A percentile compares a stretch with the other conserved stretches of the same genome.
Evolutionary conservation across 1,140 invertebrate genomes (phyloP).

Genomic region (Hormaphis cornu): DNA sequence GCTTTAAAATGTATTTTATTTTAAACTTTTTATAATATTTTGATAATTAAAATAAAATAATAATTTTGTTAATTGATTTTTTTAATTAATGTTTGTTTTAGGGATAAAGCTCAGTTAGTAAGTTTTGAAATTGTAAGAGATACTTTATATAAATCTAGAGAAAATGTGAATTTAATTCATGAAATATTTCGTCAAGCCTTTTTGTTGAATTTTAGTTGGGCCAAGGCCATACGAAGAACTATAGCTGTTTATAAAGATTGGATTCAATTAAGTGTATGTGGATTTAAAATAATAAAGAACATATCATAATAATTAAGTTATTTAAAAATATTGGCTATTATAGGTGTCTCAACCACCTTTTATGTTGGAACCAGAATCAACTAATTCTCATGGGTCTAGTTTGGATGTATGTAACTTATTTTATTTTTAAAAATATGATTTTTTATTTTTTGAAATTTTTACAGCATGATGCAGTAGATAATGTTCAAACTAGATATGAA

Average conservation of each 20-base stretch:
- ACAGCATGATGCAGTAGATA: neutral
- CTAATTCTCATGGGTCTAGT: conserved; percentile 37
- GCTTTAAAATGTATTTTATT: too few species aligned
- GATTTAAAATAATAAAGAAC: neutral
- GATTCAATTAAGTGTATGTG: conserved; percentile 76
- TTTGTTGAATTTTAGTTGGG: conserved; percentile 77
- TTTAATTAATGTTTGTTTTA: neutral
- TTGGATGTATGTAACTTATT: neutral
- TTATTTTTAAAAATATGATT: neutral
- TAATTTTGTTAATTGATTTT: too few species aligned
- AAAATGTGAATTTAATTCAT: conserved; percentile 91
- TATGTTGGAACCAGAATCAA: conserved; percentile 69
- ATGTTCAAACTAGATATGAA: neutral
- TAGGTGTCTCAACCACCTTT: conserved; percentile 67
- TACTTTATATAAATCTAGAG: conserved; percentile 76
- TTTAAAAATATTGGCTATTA: neutral
- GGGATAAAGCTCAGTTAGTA: conserved; percentile 12
- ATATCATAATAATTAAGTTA: neutral
- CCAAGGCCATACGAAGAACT: conserved; percentile 75
- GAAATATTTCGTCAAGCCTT: conserved; percentile 91
- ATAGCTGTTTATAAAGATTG: conserved; percentile 93
- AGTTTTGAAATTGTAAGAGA: conserved; percentile 59
- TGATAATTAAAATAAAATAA: too few species aligned
- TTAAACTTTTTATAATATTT: too few species aligned
- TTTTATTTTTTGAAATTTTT: neutral